phyloP scores from a whole-genome alignment of 1,140 invertebrate genomes.

The Dolichoris vasculosae region DNA sequence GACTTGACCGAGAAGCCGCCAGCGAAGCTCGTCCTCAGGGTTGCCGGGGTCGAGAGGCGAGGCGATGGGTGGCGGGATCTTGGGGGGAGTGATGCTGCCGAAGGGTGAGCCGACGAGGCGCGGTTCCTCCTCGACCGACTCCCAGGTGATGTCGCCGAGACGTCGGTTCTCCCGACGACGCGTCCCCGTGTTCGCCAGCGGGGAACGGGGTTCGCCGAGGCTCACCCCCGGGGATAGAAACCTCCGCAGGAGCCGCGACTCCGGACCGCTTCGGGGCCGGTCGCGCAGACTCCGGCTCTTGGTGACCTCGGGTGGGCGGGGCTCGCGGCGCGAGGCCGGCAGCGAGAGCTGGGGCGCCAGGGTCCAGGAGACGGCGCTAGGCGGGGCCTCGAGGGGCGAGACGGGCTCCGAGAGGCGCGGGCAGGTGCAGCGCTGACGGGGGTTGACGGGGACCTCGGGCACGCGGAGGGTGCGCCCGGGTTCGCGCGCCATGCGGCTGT shows the following conservation, averaged over 20 bases:
- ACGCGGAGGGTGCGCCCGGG: slow-evolving; percentile 63
- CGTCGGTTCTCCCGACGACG: slow-evolving; percentile 68
- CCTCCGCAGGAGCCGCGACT: slow-evolving; percentile 61
- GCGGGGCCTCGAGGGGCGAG: slow-evolving; percentile 52
- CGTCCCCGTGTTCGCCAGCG: slow-evolving; percentile 67
- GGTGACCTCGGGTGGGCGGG: background rate
- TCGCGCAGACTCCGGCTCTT: slow-evolving; percentile 58
- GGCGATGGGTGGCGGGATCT: slow-evolving; percentile 64
- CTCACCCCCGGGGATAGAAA: slow-evolving; percentile 69
- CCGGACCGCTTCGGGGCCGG: slow-evolving; percentile 49
- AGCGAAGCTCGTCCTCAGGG: slow-evolving; percentile 65
- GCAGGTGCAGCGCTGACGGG: slow-evolving; percentile 69
- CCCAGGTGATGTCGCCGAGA: slow-evolving; percentile 70
- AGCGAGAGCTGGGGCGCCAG: background rate
- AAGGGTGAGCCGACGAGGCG: slow-evolving; percentile 60
- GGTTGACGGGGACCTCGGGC: slow-evolving; percentile 68
- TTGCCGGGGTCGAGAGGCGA: slow-evolving; percentile 55
- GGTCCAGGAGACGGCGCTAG: background rate
- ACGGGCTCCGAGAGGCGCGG: slow-evolving; percentile 61
- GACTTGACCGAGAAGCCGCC: slow-evolving; percentile 68
- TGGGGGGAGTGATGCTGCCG: slow-evolving; percentile 67
- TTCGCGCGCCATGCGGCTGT: slow-evolving; percentile 66
- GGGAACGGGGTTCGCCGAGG: slow-evolving; percentile 68
- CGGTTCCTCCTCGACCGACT: slow-evolving; percentile 67
- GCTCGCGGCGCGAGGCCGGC: background rate